Evolutionary conservation across 2,888 invertebrate genomes (phyloP).

Genomic region (Mythimna albipuncta): DNA sequence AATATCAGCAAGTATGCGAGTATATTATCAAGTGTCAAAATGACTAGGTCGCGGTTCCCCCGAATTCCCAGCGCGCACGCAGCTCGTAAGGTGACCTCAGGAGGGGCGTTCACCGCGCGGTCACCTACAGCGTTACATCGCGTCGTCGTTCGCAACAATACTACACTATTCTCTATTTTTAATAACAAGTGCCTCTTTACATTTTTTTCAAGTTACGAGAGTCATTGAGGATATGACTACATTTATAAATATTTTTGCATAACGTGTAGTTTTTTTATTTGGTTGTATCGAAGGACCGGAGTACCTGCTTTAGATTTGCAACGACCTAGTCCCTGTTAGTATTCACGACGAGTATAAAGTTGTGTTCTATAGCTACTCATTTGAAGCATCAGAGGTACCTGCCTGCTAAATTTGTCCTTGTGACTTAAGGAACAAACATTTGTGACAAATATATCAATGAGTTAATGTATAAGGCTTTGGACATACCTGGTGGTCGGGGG

Average conservation of each 20-base stretch:
- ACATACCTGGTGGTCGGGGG: constrained; percentile 85
- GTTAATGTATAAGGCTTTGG: neutral
- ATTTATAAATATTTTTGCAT: constrained; percentile 17
- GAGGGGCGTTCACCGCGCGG: constrained; percentile 76
- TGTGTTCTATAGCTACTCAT: neutral
- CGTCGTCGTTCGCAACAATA: constrained; percentile 45
- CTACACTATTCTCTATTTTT: constrained; percentile 69
- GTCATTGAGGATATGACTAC: constrained; percentile 32
- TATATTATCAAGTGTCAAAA: constrained; percentile 66
- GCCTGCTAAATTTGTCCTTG: constrained; percentile 7
- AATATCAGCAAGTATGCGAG: constrained; percentile 23
- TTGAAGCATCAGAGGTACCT: constrained; percentile 21
- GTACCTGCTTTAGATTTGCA: constrained; percentile 3
- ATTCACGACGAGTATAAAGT: neutral
- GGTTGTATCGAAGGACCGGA: neutral
- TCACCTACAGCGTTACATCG: constrained; percentile 74
- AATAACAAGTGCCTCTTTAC: constrained; percentile 51
- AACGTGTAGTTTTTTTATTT: constrained; percentile 17
- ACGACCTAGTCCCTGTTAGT: neutral
- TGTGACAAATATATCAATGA: neutral
- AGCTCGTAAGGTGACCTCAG: constrained; percentile 84
- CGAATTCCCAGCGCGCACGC: constrained; percentile 75
- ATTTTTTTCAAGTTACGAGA: constrained; percentile 38
- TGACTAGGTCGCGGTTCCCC: constrained; percentile 66
- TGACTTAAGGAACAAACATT: neutral